Evolutionary conservation across 1,140 invertebrate species (phyloP), one percentile per base, ranked within the genome.

Genomic region (Ostrea denselamellosa): DNA sequence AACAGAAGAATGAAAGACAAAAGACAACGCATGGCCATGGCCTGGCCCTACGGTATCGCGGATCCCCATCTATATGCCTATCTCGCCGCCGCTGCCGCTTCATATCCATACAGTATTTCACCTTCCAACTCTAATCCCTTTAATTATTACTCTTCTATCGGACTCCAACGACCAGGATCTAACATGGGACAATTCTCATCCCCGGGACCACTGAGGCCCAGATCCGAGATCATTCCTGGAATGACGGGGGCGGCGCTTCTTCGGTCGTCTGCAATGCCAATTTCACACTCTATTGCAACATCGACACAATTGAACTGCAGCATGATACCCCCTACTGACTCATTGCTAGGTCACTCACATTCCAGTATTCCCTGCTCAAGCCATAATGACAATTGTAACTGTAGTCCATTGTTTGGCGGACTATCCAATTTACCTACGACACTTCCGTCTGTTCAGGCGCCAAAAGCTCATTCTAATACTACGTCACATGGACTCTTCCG

Each of bases 1-100:
- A 99, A 99, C 93, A 96, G 99, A 17, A 96, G 99, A 34, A 99
- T 99, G 99, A 99, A 99, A 93, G 98, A 99, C 95, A 99, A 99
- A 92, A 96, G 98, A 0, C 98, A 99, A 93, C 95, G 98, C 7
- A 97, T 99, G 95, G 97, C 98, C 0, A 96, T 99, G 87, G 97
- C 98, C 0, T 99, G 98, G 98, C 98, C 99, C 0, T 98, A 99
- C 93, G 94, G 94, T 8, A 93, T 95, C 51, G 91, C 93, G 0
- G 98, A 99, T 92, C 98, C 98, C 2, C 96, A 97, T 1, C 96
- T 99, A 89, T 98, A 98, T 2, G 98, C 98, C 0, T 97, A 97
- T 28, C 96, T 99, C 7, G 95, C 98, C 0, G 98, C 98, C 92
- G 98, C 98, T 0, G 97, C 98, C 0, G 97, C 97, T 17, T 91